Percentiles rank a stretch among this genome's conserved stretches.
Evolutionary conservation across 2,888 invertebrate genomes (phyloP).

Genomic region (Abrostola triplasia): DNA sequence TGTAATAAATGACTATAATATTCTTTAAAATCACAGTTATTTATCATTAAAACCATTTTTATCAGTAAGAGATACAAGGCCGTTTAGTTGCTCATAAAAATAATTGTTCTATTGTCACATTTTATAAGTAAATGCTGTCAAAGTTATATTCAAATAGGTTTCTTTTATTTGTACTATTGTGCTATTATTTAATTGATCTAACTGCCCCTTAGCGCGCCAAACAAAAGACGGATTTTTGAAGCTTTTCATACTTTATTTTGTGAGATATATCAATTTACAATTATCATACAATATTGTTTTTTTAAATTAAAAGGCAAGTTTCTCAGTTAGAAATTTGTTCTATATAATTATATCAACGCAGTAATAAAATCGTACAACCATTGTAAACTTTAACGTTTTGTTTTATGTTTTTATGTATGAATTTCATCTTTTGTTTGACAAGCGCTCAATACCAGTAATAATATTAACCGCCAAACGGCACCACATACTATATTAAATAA

Average conservation of each 20-base stretch:
- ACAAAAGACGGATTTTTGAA: too few species aligned
- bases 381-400: too few species aligned
- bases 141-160: slow-evolving; percentile 32
- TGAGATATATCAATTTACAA: too few species aligned
- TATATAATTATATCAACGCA: too few species aligned
- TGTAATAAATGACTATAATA: too few species aligned
- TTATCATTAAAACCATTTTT: neutral
- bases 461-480: neutral
- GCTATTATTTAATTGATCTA: neutral
- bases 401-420: too few species aligned
- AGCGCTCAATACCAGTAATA: neutral
- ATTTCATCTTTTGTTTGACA: neutral
- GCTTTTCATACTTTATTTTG: too few species aligned
- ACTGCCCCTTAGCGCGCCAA: neutral
- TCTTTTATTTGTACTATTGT: slow-evolving; percentile 30
- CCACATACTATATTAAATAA: neutral
- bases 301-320: too few species aligned
- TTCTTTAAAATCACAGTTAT: too few species aligned
- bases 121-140: slow-evolving; percentile 24
- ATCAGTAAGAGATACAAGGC: neutral
- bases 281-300: too few species aligned
- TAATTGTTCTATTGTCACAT: slow-evolving; percentile 7
- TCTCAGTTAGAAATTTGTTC: too few species aligned
- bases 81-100: slow-evolving; percentile 29
- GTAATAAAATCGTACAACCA: too few species aligned